These are phyloP conservation scores for Noctua comes DNA, from an alignment of 2,888 invertebrate species.

Conservation along the genomic window DNA sequence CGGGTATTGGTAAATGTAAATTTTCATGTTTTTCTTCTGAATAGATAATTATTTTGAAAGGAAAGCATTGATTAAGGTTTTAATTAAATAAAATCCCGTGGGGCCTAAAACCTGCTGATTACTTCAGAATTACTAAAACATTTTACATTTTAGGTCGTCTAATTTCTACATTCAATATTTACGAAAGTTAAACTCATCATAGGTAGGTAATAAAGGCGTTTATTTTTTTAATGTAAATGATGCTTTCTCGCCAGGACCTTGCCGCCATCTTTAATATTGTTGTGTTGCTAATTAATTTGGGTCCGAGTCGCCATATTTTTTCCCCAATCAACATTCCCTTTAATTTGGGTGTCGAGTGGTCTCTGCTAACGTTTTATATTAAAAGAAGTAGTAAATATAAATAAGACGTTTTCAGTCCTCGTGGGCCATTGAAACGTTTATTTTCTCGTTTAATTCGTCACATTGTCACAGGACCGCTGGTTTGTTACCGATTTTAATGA, in stretches of 20 bases:
- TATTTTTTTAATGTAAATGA: conserved; percentile 15
- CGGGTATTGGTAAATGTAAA: background rate
- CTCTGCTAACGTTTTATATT: conserved; percentile 20
- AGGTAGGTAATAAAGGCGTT: conserved; percentile 4
- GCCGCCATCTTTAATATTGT: conserved; percentile 36
- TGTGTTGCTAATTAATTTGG: conserved; percentile 41
- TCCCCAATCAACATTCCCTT: conserved; percentile 27
- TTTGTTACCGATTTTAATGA: conserved; percentile 58
- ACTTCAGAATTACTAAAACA: conserved; percentile 3
- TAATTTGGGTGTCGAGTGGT: conserved; percentile 37
- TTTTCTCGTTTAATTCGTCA: conserved; percentile 40
- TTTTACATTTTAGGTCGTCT: background rate
- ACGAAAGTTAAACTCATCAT: conserved; percentile 5
- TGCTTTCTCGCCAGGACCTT: background rate
- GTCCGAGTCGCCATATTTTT: conserved; percentile 36
- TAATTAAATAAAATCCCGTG: background rate
- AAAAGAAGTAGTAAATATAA: conserved; percentile 39
- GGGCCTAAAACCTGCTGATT: background rate
- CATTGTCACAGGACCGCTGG: conserved; percentile 26
- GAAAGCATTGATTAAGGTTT: background rate
- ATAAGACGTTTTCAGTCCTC: conserved; percentile 1
- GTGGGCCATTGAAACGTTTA: conserved; percentile 21
- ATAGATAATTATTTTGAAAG: background rate
- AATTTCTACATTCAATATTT: conserved; percentile 28
- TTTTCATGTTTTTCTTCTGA: background rate